Percentiles rank a stretch among this genome's conserved stretches.
Evolutionary conservation across 1,140 invertebrate species (phyloP).

Genomic region (Polypedilum pembai): DNA sequence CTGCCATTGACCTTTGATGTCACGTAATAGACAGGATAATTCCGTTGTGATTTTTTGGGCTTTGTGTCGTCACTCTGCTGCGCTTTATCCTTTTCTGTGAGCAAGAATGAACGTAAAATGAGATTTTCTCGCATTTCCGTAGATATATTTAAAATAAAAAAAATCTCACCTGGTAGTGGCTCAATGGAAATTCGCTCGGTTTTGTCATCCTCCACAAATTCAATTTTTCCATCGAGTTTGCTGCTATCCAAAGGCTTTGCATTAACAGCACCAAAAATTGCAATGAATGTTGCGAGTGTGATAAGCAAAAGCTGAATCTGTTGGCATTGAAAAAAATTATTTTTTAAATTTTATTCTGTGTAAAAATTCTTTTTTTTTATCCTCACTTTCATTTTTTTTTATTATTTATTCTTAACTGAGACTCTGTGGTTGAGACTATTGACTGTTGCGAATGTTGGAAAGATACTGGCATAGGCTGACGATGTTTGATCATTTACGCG

Average conservation of each 20-base stretch:
- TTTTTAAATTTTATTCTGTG: too few species aligned
- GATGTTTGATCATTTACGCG: not conserved
- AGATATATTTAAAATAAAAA: not conserved
- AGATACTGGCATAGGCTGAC: not conserved
- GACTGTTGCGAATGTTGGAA: slow-evolving; percentile 2
- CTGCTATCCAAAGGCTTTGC: not conserved
- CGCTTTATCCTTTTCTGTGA: not conserved
- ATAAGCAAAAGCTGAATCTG: too few species aligned
- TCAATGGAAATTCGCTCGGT: not conserved
- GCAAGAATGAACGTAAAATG: not conserved
- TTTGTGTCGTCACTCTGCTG: not conserved
- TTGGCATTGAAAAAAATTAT: too few species aligned
- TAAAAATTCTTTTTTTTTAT: too few species aligned
- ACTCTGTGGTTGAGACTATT: not conserved
- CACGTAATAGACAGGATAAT: slow-evolving; percentile 1
- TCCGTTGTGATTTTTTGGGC: not conserved
- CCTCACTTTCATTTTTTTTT: too few species aligned
- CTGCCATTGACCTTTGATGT: slow-evolving; percentile 7
- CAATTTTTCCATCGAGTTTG: not conserved
- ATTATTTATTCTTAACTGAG: not conserved
- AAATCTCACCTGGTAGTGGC: slow-evolving; percentile 13
- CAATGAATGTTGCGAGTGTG: too few species aligned
- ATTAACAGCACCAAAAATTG: not conserved
- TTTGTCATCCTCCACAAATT: not conserved
- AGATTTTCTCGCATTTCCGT: not conserved